Percentiles rank a stretch among this genome's conserved stretches.
Conservation (phyloP, 2,113 vertebrate species). For the Salminus brasiliensis region DNA sequence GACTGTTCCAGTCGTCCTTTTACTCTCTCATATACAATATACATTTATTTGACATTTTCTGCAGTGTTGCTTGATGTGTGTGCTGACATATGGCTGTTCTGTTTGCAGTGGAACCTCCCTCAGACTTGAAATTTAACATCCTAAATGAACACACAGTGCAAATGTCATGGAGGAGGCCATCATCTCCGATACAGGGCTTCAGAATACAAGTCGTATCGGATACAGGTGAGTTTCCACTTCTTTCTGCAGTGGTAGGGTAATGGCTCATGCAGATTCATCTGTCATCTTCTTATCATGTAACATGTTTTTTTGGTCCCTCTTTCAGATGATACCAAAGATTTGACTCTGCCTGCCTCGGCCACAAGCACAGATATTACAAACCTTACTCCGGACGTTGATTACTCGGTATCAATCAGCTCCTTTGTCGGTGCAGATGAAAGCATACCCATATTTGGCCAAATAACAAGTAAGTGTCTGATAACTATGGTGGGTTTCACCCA, state of each 20-base stretch:
- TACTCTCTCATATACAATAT: constrained; percentile 71
- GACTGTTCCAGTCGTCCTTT: constrained; percentile 82
- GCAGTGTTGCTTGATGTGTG: constrained; percentile 37
- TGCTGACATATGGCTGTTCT: constrained; percentile 66
- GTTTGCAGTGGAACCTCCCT: constrained; percentile 94
- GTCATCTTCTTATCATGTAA: not conserved
- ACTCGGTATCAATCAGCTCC: constrained; percentile 89
- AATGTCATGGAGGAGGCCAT: constrained; percentile 93
- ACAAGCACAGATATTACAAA: constrained; percentile 86
- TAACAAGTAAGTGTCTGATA: constrained; percentile 87
- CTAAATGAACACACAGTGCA: constrained; percentile 97
- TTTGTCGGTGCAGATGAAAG: constrained; percentile 88
- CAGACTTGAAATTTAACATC: constrained; percentile 99
- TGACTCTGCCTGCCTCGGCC: constrained; percentile 81
- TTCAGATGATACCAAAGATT: constrained; percentile 90
- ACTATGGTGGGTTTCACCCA: too few relatives aligned
- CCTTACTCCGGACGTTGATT: constrained; percentile 87
- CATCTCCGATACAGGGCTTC: constrained; percentile 86
- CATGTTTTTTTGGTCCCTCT: constrained; percentile 40
- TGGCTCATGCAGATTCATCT: not conserved
- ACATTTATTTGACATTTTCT: constrained; percentile 56
- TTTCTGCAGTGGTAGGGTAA: not conserved
- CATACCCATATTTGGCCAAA: constrained; percentile 91
- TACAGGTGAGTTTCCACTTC: constrained; percentile 78
- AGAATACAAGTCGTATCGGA: constrained; percentile 89